phyloP scores from a whole-genome alignment of 2,888 invertebrate species.

The Stenolophus ochropezus region DNA sequence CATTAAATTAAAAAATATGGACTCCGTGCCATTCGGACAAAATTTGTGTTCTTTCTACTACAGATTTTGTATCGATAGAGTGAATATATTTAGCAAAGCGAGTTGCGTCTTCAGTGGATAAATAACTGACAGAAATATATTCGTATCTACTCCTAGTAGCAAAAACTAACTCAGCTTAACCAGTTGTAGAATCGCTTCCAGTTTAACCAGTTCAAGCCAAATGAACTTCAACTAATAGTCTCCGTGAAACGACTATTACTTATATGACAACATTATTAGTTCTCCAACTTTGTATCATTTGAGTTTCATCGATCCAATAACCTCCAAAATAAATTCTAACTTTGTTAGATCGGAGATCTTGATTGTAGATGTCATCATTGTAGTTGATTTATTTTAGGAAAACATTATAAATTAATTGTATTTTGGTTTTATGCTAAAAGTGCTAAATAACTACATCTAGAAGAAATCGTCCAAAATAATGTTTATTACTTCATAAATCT shows the following conservation, averaged over 20 bases:
- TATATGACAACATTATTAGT: slow-evolving; percentile 51
- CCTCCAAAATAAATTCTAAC: background rate
- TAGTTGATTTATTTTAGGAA: too few species aligned
- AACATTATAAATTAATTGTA: too few species aligned
- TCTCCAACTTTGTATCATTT: slow-evolving; percentile 15
- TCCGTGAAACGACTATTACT: slow-evolving; percentile 24
- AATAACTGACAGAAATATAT: background rate
- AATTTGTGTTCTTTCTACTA: too few species aligned
- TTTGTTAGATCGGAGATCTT: too few species aligned
- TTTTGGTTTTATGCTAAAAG: too few species aligned
- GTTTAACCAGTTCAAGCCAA: slow-evolving; percentile 45
- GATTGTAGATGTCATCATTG: too few species aligned
- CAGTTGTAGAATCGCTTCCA: slow-evolving; percentile 41
- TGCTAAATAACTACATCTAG: too few species aligned
- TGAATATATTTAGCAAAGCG: background rate
- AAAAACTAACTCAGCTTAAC: slow-evolving; percentile 36
- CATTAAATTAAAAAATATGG: too few species aligned
- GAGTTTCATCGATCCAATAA: background rate
- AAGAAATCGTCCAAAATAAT: too few species aligned
- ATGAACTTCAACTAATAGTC: slow-evolving; percentile 33
- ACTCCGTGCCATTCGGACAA: too few species aligned
- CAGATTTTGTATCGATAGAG: too few species aligned
- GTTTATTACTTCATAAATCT: too few species aligned
- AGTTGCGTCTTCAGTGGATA: background rate
- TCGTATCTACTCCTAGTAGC: slow-evolving; percentile 3